These are phyloP conservation scores for Pycnonotus jocosus DNA, from an alignment of 2,113 vertebrate species.

Conservation along the genomic window DNA sequence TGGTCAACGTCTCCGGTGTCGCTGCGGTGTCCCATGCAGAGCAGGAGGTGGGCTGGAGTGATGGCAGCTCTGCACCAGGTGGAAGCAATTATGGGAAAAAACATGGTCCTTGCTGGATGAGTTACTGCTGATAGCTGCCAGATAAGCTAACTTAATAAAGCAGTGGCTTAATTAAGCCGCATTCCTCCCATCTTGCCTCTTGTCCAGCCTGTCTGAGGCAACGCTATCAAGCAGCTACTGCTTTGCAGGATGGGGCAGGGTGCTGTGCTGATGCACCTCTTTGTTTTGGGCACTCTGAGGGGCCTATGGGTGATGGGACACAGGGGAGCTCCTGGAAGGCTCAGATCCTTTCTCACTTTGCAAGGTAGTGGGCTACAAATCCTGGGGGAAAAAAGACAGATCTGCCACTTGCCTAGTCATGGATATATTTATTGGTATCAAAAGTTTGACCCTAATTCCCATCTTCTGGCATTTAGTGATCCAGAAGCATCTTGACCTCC, in stretches of 20 bases:
- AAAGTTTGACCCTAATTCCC: background rate
- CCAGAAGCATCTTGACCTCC: fast-evolving
- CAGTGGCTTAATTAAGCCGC: conserved; percentile 37
- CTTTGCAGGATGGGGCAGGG: background rate
- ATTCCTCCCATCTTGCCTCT: conserved; percentile 52
- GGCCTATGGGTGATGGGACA: fast-evolving
- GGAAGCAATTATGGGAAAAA: conserved; percentile 48
- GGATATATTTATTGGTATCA: background rate
- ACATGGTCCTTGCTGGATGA: background rate
- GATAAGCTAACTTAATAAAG: conserved; percentile 66
- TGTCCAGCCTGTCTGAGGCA: background rate
- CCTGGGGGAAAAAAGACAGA: background rate
- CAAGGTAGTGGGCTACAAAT: background rate
- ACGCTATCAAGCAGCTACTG: background rate
- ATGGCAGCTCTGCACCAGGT: background rate
- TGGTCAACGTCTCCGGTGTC: fast-evolving
- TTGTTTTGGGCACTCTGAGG: background rate
- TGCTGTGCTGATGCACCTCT: background rate
- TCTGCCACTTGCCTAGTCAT: background rate
- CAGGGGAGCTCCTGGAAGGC: background rate
- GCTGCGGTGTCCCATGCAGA: fast-evolving
- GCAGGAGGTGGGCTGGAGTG: background rate
- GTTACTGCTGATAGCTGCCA: conserved; percentile 57
- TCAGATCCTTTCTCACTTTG: background rate
- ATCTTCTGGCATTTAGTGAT: background rate